Evolutionary conservation across 37 sponge, comb jelly and placozoan genomes (phyloP).

Genomic region (Ianthella basta): DNA sequence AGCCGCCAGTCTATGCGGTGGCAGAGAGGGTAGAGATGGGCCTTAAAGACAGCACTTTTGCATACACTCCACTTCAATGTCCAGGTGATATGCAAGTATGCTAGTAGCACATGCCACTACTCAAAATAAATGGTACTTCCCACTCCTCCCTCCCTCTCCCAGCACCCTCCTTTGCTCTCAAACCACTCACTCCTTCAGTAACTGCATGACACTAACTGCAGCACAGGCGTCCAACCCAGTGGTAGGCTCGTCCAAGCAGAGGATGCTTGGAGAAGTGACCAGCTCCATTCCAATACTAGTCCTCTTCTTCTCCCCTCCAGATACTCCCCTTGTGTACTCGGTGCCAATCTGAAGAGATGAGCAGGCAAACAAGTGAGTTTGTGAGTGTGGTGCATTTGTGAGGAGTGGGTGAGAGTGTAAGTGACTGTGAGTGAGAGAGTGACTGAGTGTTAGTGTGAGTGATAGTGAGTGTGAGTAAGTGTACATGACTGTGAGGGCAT

Average conservation of each 20-base stretch:
- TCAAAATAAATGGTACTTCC: too few species aligned
- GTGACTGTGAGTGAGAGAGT: slow-evolving; percentile 15
- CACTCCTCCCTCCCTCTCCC: too few species aligned
- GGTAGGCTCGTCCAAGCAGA: slow-evolving; percentile 81
- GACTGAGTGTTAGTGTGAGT: slow-evolving; percentile 35
- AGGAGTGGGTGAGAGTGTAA: not conserved
- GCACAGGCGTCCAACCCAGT: slow-evolving; percentile 81
- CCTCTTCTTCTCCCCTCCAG: slow-evolving; percentile 80
- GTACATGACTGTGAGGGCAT: slow-evolving; percentile 4
- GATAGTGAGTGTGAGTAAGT: slow-evolving; percentile 10
- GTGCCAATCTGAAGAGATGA: slow-evolving; percentile 55
- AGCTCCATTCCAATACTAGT: slow-evolving; percentile 85
- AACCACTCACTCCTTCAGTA: slow-evolving; percentile 51
- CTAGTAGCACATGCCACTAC: too few species aligned
- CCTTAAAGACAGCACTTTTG: not conserved
- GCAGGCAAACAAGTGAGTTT: not conserved
- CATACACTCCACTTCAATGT: too few species aligned
- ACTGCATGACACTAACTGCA: slow-evolving; percentile 62
- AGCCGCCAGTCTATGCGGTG: not conserved
- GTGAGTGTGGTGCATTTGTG: too few species aligned
- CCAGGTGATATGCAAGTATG: not conserved
- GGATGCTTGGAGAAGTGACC: slow-evolving; percentile 62
- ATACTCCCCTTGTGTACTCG: slow-evolving; percentile 72
- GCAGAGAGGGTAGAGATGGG: not conserved
- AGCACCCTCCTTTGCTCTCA: not conserved